Evolutionary conservation across 2,888 invertebrate genomes (phyloP).

Genomic region (Cantharis lateralis): DNA sequence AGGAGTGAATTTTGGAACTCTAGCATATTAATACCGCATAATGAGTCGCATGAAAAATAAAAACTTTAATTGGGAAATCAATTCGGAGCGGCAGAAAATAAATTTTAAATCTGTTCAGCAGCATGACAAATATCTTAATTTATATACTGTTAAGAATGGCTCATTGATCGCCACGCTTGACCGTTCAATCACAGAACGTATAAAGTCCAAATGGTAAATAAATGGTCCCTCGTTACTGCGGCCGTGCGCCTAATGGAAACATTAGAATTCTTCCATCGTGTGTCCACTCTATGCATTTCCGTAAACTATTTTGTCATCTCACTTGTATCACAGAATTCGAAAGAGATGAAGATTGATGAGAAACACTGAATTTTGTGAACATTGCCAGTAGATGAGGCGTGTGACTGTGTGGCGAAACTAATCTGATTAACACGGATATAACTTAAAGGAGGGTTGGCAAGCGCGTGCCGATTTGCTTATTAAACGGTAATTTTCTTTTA

Average conservation of each 20-base stretch:
- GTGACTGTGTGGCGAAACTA: slow-evolving; percentile 53
- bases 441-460: slow-evolving; percentile 40
- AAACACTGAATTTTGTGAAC: slow-evolving; percentile 14
- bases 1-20: not conserved
- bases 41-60: too few species aligned
- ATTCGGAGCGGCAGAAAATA: not conserved
- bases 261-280: slow-evolving; percentile 30
- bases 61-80: not conserved
- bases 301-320: slow-evolving; percentile 23
- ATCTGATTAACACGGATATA: slow-evolving; percentile 52
- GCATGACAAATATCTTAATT: slow-evolving; percentile 41
- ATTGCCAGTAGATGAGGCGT: slow-evolving; percentile 49
- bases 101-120: not conserved
- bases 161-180: slow-evolving; percentile 38
- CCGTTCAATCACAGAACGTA: slow-evolving; percentile 30
- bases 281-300: slow-evolving; percentile 23
- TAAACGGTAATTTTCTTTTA: slow-evolving; percentile 46
- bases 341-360: slow-evolving; percentile 30
- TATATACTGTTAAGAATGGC: slow-evolving; percentile 43
- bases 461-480: slow-evolving; percentile 49
- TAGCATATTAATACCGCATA: not conserved
- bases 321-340: slow-evolving; percentile 18
- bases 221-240: slow-evolving; percentile 32
- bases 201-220: slow-evolving; percentile 35
- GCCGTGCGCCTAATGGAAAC: slow-evolving; percentile 25